Base-by-base conservation (phyloP, 2,797 vertebrate species). In the Chloroceryle amazona region DNA sequence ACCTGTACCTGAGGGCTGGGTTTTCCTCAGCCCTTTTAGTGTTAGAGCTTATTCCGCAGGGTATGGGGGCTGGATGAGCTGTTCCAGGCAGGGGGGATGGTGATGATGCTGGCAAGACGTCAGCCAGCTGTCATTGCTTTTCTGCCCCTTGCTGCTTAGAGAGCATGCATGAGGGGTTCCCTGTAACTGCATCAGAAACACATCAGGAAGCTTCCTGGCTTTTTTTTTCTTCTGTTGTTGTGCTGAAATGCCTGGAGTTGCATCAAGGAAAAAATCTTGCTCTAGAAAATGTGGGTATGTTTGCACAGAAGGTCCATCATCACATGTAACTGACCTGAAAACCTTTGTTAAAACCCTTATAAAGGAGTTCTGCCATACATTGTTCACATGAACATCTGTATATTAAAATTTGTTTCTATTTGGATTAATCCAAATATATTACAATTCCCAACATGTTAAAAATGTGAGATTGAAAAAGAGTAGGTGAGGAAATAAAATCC, bases 91-190 rank as follows among this genome's bases (percentile, higher is more conserved):
- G 79, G 97, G 97, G 98, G 95, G 95, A 81, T 83, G 81, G 37
- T 55, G 79, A 55, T 0, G 93, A 91, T 96, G 95, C 91, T 13
- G 35, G 54, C 97, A 98, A 97, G 97, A 95, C 31, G 35, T 97
- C 97, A 96, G 90, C 94, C 97, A 98, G 96, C 98, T 99, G 98
- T 97, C 41, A 41, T 41, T 41, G 93, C 95, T 82, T 90, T 94
- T 97, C 82, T 89, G 63, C 86, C 90, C 89, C 60, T 83, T 57
- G 29, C 35, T 55, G 44, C 26, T 67, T 67, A n/a, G 60, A 47
- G 31, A 62, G 10, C 19, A 22, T 17, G 42, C 9, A 3, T 49
- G 55, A 65, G 13, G 28, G 39, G 31, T 23, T 92, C 67, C 52
- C 63, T 85, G 18, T 46, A 89, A 72, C 68, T 91, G 60, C 89